phyloP scores from a whole-genome alignment of 2,113 vertebrate species.

The Geothlypis trichas region DNA sequence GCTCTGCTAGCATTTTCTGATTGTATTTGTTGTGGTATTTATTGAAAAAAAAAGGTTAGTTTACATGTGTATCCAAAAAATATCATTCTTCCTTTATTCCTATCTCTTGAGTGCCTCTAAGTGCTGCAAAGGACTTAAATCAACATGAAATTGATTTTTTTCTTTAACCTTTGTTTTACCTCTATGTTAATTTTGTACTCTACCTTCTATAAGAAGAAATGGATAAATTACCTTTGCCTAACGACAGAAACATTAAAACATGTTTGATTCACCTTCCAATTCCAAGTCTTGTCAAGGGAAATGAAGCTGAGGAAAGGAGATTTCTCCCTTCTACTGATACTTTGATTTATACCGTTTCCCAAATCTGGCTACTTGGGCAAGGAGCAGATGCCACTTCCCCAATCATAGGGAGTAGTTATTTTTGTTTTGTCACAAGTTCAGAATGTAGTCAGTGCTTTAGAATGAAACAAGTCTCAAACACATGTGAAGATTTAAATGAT shows the following conservation, averaged over 20 bases:
- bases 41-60: not conserved
- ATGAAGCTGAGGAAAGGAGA: not conserved
- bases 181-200: not conserved
- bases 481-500: not conserved
- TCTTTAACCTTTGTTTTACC: not conserved
- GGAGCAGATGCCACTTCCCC: not conserved
- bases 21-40: not conserved
- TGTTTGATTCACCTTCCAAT: not conserved
- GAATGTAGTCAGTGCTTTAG: not conserved
- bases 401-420: not conserved
- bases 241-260: not conserved
- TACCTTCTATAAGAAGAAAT: not conserved
- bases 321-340: not conserved
- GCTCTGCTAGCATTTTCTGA: not conserved
- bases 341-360: not conserved
- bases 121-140: not conserved
- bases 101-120: not conserved
- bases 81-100: not conserved
- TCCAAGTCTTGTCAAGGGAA: not conserved
- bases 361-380: not conserved
- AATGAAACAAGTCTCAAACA: not conserved
- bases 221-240: not conserved
- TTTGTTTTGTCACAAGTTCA: not conserved
- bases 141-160: not conserved
- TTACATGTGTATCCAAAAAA: not conserved